Conservation (phyloP, 2,888 invertebrate species). For the Ryuthela nishihirai region DNA sequence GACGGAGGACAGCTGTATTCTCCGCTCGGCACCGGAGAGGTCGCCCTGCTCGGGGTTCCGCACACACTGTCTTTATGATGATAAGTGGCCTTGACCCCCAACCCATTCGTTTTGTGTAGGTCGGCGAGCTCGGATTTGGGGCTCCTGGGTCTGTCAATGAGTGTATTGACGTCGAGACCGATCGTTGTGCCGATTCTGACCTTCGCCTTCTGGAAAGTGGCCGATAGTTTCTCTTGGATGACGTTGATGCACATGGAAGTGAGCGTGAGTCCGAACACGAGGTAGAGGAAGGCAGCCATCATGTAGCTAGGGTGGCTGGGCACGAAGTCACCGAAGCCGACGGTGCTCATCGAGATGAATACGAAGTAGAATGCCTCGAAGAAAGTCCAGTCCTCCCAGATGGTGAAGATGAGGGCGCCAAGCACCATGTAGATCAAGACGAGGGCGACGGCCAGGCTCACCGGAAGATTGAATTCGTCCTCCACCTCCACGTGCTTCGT, state of each 20-base stretch:
- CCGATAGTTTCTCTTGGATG: constrained; percentile 59
- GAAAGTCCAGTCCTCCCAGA: constrained; percentile 69
- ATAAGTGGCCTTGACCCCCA: constrained; percentile 1
- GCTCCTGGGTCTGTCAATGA: constrained; percentile 36
- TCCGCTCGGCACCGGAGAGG: constrained; percentile 1
- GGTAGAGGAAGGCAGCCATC: constrained; percentile 81
- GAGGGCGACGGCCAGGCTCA: constrained; percentile 79
- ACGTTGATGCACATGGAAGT: constrained; percentile 84
- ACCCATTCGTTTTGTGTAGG: background rate
- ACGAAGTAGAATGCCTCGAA: constrained; percentile 93
- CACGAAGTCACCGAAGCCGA: constrained; percentile 86
- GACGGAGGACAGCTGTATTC: background rate
- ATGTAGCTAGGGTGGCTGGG: constrained; percentile 84
- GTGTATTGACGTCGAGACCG: constrained; percentile 39
- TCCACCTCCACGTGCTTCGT: constrained; percentile 67
- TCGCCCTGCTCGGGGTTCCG: background rate
- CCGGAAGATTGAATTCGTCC: constrained; percentile 91
- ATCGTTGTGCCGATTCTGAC: constrained; percentile 41
- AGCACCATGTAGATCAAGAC: constrained; percentile 81
- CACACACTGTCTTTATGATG: constrained; percentile 12
- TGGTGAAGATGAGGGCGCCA: constrained; percentile 63
- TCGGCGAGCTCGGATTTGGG: constrained; percentile 1
- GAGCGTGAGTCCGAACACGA: constrained; percentile 78
- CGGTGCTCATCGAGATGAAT: constrained; percentile 94
- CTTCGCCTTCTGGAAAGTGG: constrained; percentile 61